These are phyloP conservation scores for Grus americana DNA, from an alignment of 2,113 vertebrate species.

Conservation along the genomic window DNA sequence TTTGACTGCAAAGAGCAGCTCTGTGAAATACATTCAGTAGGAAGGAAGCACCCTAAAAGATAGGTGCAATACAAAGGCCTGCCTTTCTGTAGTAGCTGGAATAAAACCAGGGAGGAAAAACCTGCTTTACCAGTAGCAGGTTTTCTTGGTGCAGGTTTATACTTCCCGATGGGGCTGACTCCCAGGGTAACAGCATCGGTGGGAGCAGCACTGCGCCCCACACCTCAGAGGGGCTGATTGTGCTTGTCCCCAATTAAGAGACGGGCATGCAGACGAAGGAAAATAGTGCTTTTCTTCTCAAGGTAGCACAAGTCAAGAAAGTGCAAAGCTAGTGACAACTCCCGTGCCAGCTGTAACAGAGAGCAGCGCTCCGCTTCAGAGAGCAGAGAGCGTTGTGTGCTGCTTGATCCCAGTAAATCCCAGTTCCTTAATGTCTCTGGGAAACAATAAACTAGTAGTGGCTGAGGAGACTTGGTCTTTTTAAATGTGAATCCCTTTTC, in stretches of 20 bases:
- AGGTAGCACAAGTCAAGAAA: background rate
- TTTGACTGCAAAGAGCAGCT: constrained; percentile 20
- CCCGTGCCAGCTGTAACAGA: background rate
- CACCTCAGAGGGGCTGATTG: background rate
- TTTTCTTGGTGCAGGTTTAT: background rate
- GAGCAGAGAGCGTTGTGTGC: rapidly evolving
- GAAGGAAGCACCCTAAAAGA: constrained; percentile 4
- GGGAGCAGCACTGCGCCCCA: background rate
- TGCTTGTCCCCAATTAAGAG: background rate
- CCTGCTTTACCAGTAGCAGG: background rate
- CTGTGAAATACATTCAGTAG: background rate
- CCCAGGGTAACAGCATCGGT: background rate
- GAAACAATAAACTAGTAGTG: background rate
- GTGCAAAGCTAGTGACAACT: background rate
- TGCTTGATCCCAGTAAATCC: background rate
- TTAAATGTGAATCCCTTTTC: background rate
- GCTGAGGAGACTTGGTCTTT: background rate
- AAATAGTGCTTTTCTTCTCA: background rate
- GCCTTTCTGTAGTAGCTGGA: background rate
- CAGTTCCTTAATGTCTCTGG: background rate
- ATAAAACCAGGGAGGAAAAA: background rate
- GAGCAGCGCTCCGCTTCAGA: background rate
- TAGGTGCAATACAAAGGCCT: background rate
- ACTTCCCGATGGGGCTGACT: background rate
- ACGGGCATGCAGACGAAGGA: background rate